A percentile compares a stretch with the other conserved stretches of the same genome.
Evolutionary conservation across 2,113 vertebrate genomes (phyloP).

Genomic region (Cyprinodon tularosa): DNA sequence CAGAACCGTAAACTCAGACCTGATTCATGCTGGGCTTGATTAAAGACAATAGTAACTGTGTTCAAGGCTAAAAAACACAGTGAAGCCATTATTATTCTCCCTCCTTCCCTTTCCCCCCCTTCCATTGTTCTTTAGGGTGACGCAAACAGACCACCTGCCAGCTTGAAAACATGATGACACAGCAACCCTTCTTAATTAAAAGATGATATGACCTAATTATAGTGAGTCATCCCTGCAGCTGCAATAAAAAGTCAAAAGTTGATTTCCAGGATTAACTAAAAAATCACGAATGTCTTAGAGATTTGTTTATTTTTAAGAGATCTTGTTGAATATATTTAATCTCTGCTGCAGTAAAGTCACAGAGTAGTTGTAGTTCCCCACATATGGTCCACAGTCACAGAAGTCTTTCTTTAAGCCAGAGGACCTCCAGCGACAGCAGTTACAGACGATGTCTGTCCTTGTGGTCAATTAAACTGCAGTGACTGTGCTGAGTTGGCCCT

Average conservation of each 20-base stretch:
- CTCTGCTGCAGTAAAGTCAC: constrained; percentile 9
- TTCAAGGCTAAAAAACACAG: background rate
- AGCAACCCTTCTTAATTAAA: constrained; percentile 59
- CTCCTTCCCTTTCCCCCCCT: background rate
- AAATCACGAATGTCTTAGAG: no score
- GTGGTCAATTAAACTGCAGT: constrained; percentile 58
- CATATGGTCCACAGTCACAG: constrained; percentile 32
- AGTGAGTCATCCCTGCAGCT: constrained; percentile 54
- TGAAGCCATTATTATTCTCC: background rate
- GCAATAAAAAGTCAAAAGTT: constrained; percentile 26
- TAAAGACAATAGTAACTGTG: background rate
- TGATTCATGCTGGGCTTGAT: background rate
- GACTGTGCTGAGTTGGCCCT: constrained; percentile 52
- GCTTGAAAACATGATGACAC: constrained; percentile 34
- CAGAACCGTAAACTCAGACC: background rate
- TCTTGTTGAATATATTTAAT: background rate
- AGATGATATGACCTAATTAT: constrained; percentile 68
- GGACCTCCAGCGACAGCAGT: constrained; percentile 14
- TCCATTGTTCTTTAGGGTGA: background rate
- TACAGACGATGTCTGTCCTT: constrained; percentile 59
- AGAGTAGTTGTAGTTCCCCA: constrained; percentile 9
- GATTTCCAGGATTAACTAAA: constrained; percentile 4
- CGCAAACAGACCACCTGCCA: constrained; percentile 58
- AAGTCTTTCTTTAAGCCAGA: constrained; percentile 20
- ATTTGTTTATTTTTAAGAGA: constrained; percentile 20